phyloP scores from a whole-genome alignment of 2,888 invertebrate species.

The Limnephilus lunatus region DNA sequence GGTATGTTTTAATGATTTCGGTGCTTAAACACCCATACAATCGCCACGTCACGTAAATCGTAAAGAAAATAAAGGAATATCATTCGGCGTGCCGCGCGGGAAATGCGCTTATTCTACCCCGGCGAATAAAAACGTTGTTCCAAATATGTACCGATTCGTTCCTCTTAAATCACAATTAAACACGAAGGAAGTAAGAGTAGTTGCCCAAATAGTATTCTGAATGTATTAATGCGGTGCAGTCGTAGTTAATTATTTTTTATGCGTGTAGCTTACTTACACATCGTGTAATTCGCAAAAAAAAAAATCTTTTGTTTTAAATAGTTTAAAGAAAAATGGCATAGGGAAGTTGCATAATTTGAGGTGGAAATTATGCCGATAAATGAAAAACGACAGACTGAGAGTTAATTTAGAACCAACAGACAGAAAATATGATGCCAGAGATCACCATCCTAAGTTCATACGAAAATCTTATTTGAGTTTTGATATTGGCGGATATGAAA shows the following conservation, averaged over 20 bases:
- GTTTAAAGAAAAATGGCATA: not conserved
- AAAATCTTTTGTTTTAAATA: not conserved
- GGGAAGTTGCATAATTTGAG: too few relatives aligned
- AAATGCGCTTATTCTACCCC: not conserved
- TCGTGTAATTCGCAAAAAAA: not conserved
- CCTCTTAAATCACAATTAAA: slow-evolving; percentile 48
- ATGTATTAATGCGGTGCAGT: not conserved
- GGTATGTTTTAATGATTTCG: slow-evolving; percentile 55
- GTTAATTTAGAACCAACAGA: too few relatives aligned
- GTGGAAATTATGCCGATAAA: too few relatives aligned
- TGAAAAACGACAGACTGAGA: too few relatives aligned
- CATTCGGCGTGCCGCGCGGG: not conserved
- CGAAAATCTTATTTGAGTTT: not conserved
- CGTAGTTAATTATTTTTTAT: not conserved
- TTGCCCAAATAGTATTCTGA: slow-evolving; percentile 10
- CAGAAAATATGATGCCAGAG: too few relatives aligned
- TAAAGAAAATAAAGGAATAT: slow-evolving; percentile 40
- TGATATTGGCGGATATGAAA: not conserved
- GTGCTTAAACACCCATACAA: slow-evolving; percentile 57
- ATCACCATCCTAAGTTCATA: too few relatives aligned
- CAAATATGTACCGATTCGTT: slow-evolving; percentile 31
- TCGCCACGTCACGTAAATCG: slow-evolving; percentile 52
- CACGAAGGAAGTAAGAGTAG: not conserved
- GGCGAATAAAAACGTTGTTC: not conserved
- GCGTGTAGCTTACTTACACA: not conserved